Base-by-base conservation (phyloP, 2,113 vertebrate species). In the Callopanchax toddi region DNA sequence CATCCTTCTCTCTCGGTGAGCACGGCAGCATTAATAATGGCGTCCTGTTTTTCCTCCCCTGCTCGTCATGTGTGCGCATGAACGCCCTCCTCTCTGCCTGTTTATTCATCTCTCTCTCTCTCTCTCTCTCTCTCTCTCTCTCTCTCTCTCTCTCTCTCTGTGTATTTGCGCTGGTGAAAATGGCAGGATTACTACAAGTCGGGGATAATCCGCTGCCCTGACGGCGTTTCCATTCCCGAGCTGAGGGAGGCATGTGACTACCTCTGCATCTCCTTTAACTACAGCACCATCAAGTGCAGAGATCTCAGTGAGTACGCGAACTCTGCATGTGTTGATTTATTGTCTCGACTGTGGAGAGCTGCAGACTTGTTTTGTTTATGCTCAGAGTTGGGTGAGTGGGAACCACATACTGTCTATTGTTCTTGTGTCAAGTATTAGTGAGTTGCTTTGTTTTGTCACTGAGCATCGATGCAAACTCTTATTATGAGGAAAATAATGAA, bases 161-260 rank as follows among this genome's bases (percentile, higher is more conserved):
- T 23, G 59, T 18, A 46, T 7, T 39, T 3, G 50, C 0, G 34
- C 60, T 39, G 76, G 68, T 82, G 60, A 76, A 85, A 86, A 86
- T 82, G 87, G 74, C 88, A 99, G 97, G 97, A 99, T 96, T 99
- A 99, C 89, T 99, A 99, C 93, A 98, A 97, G 86, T 97, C 96
- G 37, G 97, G 97, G 88, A 95, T 99, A 91, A 99, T 99, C 88
- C 96, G 97, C 85, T 99, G 97, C 89, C 97, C 97, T 61, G 97
- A 99, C 89, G 97, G 97, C 69, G 96, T 99, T 86, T 98, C 97
- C 83, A 96, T 99, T 89, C 97, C 97, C n/a, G 97, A 99, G 80
- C 63, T 99, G 90, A 93, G 97, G 92, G 97, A 99, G 93, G 96
- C 97, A 2, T 99, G 97, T 74, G 97, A 99, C 92, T 99, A 99